Evolutionary conservation across 2,888 invertebrate species (phyloP).

Genomic region (Iselma pallidipennis): DNA sequence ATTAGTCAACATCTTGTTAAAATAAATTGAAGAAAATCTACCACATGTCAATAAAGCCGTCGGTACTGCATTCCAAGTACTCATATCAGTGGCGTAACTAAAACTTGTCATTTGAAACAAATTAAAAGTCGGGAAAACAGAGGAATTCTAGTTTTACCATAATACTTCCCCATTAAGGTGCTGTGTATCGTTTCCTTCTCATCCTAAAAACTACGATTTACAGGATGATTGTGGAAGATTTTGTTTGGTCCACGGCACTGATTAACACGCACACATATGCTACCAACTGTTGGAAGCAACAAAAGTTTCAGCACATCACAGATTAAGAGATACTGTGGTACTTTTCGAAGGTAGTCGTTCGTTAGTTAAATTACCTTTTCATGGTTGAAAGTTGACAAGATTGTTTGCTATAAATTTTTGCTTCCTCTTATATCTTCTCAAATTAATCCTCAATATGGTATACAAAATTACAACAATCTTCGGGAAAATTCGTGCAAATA

Average conservation of each 20-base stretch:
- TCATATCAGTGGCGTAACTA: not conserved
- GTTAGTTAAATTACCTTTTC: slow-evolving; percentile 1
- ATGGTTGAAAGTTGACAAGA: not conserved
- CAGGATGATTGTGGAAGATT: no score
- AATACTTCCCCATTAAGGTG: no score
- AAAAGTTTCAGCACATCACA: not conserved
- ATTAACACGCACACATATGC: not conserved
- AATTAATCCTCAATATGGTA: not conserved
- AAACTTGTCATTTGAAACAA: no score
- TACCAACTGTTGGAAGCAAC: slow-evolving; percentile 1
- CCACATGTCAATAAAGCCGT: not conserved
- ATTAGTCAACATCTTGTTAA: slow-evolving; percentile 1
- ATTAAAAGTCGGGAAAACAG: no score
- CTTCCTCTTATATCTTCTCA: not conserved
- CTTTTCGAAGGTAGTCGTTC: not conserved
- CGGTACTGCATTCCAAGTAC: not conserved
- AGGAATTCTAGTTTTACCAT: no score
- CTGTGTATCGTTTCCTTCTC: no score
- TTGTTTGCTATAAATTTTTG: not conserved
- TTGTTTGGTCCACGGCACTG: not conserved
- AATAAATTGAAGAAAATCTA: slow-evolving; percentile 1
- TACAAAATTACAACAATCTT: no score
- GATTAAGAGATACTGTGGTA: not conserved
- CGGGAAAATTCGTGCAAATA: no score
- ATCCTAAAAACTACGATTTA: no score